Percentiles rank a stretch among this genome's conserved stretches.
These are phyloP conservation scores for Lissocephala sabroskyi DNA, from an alignment of 2,888 invertebrate species.

Conservation along the genomic window DNA sequence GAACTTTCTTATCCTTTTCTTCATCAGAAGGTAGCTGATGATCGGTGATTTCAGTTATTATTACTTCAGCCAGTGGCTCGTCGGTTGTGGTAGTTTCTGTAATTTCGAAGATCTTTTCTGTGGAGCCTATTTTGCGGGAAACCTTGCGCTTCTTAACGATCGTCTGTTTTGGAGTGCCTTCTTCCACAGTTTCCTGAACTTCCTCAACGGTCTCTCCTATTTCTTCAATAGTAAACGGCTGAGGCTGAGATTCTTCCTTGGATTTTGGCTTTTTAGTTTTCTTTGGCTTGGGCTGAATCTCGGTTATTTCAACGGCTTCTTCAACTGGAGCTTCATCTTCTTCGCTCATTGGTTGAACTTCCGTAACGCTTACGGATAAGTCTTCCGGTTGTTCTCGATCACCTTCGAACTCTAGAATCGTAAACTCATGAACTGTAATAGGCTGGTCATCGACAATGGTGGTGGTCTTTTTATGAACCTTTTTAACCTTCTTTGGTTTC, in stretches of 20 bases:
- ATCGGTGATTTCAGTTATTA: conserved; percentile 36
- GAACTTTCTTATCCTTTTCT: conserved; percentile 11
- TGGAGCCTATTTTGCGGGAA: conserved; percentile 45
- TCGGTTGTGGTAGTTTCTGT: conserved; percentile 44
- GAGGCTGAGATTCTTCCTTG: conserved; percentile 23
- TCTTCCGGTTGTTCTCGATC: conserved; percentile 28
- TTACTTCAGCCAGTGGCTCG: conserved; percentile 65
- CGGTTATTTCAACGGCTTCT: conserved; percentile 27
- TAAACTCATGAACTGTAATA: conserved; percentile 23
- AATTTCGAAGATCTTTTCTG: conserved; percentile 50
- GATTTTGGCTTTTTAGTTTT: not conserved
- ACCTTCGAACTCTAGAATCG: conserved; percentile 12
- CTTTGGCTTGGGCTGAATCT: conserved; percentile 48
- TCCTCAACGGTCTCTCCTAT: conserved; percentile 13
- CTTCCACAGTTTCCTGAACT: conserved; percentile 9
- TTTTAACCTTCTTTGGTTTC: conserved; percentile 52
- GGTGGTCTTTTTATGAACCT: conserved; percentile 56
- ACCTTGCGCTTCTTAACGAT: conserved; percentile 41
- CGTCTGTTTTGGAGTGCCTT: conserved; percentile 15
- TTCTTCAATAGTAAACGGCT: conserved; percentile 20
- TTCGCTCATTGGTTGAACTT: too few species aligned
- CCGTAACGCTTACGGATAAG: too few species aligned
- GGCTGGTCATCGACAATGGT: conserved; percentile 26
- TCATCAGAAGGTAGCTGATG: conserved; percentile 6
- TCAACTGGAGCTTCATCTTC: conserved; percentile 12